A percentile compares a stretch with the other conserved stretches of the same genome.
These are phyloP conservation scores for Wasmannia auropunctata DNA, from an alignment of 1,140 invertebrate species.

Conservation along the genomic window DNA sequence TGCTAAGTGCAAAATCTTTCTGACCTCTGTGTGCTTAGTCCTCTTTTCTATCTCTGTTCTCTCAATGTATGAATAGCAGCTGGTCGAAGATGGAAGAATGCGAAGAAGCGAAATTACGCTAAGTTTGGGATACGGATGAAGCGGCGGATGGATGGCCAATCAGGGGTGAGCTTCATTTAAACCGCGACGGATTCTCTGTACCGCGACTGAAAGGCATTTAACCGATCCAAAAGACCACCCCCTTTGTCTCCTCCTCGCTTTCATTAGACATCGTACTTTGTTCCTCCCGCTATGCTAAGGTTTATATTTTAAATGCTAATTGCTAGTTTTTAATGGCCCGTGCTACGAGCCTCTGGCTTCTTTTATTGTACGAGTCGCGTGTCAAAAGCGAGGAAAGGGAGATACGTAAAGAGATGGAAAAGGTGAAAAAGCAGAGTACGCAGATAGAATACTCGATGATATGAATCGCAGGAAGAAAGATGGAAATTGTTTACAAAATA, in stretches of 20 bases:
- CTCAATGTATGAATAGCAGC: slow-evolving; percentile 59
- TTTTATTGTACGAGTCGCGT: slow-evolving; percentile 65
- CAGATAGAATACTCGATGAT: slow-evolving; percentile 41
- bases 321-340: slow-evolving; percentile 84
- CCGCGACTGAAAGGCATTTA: slow-evolving; percentile 83
- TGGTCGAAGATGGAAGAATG: slow-evolving; percentile 63
- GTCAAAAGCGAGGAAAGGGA: slow-evolving; percentile 48
- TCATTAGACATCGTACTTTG: slow-evolving; percentile 70
- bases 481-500: slow-evolving; percentile 26
- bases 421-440: slow-evolving; percentile 11
- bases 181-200: slow-evolving; percentile 73
- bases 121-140: slow-evolving; percentile 44
- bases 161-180: slow-evolving; percentile 83
- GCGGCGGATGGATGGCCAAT: slow-evolving; percentile 75
- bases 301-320: slow-evolving; percentile 85
- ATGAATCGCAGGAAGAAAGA: slow-evolving; percentile 10
- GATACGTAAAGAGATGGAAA: neutral
- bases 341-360: slow-evolving; percentile 68
- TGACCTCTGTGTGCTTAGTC: slow-evolving; percentile 63
- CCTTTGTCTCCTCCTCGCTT: slow-evolving; percentile 65
- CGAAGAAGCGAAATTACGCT: slow-evolving; percentile 69
- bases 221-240: slow-evolving; percentile 83
- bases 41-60: neutral
- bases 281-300: slow-evolving; percentile 65
- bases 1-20: slow-evolving; percentile 77